These are phyloP conservation scores for Tetanocera ferruginea DNA, from an alignment of 2,888 invertebrate genomes.

Conservation along the genomic window DNA sequence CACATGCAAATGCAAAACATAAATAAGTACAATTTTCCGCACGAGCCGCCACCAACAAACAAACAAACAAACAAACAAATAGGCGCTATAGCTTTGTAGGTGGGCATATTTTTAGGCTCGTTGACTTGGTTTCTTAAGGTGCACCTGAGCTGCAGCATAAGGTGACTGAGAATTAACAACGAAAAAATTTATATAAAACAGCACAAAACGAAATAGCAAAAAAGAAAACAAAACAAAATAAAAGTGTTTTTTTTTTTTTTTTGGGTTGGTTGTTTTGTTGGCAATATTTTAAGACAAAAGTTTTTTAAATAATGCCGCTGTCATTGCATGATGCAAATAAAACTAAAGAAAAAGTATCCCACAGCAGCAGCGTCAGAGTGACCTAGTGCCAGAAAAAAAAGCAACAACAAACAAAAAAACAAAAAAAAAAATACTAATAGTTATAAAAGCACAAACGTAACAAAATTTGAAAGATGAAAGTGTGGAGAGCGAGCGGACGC, in stretches of 20 bases:
- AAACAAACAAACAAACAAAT: neutral
- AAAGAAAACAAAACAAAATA: neutral
- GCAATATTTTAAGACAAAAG: conserved; percentile 7
- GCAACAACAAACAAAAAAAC: conserved; percentile 34
- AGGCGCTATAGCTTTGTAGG: neutral
- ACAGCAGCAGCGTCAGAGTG: conserved; percentile 11
- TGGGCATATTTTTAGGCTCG: conserved; percentile 22
- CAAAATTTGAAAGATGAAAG: neutral
- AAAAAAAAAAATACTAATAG: neutral
- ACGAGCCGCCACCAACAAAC: neutral
- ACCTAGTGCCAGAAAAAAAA: conserved; percentile 49
- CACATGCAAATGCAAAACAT: conserved; percentile 9
- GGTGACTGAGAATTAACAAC: neutral
- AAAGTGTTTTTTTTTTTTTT: neutral
- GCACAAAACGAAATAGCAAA: neutral
- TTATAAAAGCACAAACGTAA: neutral
- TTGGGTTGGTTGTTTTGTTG: conserved; percentile 7
- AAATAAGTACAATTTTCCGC: neutral
- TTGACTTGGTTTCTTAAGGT: neutral
- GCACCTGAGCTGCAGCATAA: neutral
- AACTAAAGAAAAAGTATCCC: neutral
- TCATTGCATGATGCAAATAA: conserved; percentile 18
- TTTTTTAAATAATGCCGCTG: neutral
- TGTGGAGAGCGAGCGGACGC: neutral
- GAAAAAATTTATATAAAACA: neutral